Percentiles rank a stretch among this genome's conserved stretches.
Conservation (phyloP, 2,797 vertebrate species). For the Thunnus albacares region DNA sequence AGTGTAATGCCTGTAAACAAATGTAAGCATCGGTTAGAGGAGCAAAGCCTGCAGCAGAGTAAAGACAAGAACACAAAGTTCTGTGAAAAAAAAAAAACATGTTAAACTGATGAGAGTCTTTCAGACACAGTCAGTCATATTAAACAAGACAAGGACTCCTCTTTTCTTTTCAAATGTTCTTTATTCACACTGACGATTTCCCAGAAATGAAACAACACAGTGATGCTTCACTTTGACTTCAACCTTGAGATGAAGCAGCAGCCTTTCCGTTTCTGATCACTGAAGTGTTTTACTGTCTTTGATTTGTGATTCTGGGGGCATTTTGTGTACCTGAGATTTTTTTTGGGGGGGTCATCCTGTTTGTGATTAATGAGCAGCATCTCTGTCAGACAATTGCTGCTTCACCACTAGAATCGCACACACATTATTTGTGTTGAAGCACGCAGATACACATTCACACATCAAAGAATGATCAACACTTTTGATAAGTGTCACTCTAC, state of each 20-base stretch:
- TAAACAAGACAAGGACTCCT: slow-evolving; percentile 20
- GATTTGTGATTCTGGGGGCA: not conserved
- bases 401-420: not conserved
- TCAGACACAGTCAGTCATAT: not conserved
- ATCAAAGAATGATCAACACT: too few species aligned
- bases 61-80: not conserved
- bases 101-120: not conserved
- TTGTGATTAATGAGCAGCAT: slow-evolving; percentile 47
- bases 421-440: not conserved
- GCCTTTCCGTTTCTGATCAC: not conserved
- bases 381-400: not conserved
- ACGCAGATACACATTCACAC: not conserved
- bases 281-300: not conserved
- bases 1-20: not conserved
- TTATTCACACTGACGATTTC: not conserved
- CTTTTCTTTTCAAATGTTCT: not conserved
- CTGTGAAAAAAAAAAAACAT: not conserved
- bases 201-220: slow-evolving; percentile 13
- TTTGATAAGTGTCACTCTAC: too few species aligned
- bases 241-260: not conserved
- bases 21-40: slow-evolving; percentile 4
- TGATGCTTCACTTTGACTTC: not conserved
- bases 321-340: not conserved
- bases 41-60: not conserved
- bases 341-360: not conserved